These are phyloP conservation scores for Cremastinae sp. DNA, from an alignment of 2,888 invertebrate genomes.

Conservation along the genomic window DNA sequence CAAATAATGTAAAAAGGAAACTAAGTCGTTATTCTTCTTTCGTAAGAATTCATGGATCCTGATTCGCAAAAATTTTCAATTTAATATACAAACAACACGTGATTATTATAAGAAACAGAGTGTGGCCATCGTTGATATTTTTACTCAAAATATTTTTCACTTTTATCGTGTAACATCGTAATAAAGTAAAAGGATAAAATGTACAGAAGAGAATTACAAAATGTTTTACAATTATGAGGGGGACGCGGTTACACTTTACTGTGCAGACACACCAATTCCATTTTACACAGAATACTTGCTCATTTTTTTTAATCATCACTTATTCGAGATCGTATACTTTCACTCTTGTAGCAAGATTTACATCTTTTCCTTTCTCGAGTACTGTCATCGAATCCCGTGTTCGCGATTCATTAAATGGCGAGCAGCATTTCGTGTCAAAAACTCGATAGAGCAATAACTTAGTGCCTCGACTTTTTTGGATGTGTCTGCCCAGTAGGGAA, in stretches of 20 bases:
- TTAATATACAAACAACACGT: constrained; percentile 68
- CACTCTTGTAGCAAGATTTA: neutral
- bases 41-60: constrained; percentile 9
- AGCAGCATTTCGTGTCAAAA: constrained; percentile 51
- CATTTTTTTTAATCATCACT: constrained; percentile 11
- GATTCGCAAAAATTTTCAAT: constrained; percentile 52
- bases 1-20: constrained; percentile 28
- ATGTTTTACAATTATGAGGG: constrained; percentile 69
- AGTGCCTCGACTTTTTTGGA: constrained; percentile 57
- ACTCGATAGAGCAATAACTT: constrained; percentile 58
- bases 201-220: constrained; percentile 78
- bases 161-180: constrained; percentile 68
- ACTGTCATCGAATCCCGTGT: constrained; percentile 65
- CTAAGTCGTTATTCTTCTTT: constrained; percentile 7
- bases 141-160: constrained; percentile 57
- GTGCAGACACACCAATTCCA: constrained; percentile 71
- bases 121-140: constrained; percentile 56
- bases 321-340: neutral
- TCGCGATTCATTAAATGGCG: constrained; percentile 51
- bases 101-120: constrained; percentile 67
- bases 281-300: constrained; percentile 3
- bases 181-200: constrained; percentile 78
- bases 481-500: constrained; percentile 72
- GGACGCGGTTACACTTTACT: constrained; percentile 75
- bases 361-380: neutral